phyloP scores from a whole-genome alignment of 2,888 invertebrate species.

The Metopia argyrocephala region DNA sequence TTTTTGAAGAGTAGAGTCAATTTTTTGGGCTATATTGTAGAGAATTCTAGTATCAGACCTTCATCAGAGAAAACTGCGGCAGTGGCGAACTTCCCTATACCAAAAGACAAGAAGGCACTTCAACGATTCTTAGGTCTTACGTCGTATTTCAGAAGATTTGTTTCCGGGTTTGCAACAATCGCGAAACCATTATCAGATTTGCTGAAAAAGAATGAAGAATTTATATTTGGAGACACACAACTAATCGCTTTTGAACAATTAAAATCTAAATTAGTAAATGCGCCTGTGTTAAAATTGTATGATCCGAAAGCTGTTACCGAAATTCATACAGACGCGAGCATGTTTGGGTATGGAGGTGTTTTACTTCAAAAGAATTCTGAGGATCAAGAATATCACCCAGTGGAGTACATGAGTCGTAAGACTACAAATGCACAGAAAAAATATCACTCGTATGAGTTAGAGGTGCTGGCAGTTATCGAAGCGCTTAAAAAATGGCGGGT shows the following conservation, averaged over 20 bases:
- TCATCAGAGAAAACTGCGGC: constrained; percentile 42
- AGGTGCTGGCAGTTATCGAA: constrained; percentile 29
- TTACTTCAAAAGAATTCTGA: not conserved
- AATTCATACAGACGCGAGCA: constrained; percentile 30
- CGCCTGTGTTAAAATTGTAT: constrained; percentile 19
- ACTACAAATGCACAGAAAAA: constrained; percentile 25
- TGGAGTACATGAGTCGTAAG: constrained; percentile 10
- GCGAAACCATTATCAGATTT: constrained; percentile 51
- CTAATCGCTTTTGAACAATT: constrained; percentile 12
- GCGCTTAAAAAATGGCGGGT: constrained; percentile 20
- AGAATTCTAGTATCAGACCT: constrained; percentile 45
- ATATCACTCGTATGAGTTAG: constrained; percentile 34
- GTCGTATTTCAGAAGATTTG: constrained; percentile 58
- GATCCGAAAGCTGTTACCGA: constrained; percentile 4
- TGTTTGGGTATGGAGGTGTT: constrained; percentile 10
- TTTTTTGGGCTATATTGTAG: constrained; percentile 55
- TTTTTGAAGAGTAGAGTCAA: constrained; percentile 52
- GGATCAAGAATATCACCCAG: constrained; percentile 5
- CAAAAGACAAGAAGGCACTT: not conserved
- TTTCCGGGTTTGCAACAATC: constrained; percentile 35
- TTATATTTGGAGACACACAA: constrained; percentile 64
- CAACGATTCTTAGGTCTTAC: constrained; percentile 39
- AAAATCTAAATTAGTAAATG: not conserved
- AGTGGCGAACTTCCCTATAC: constrained; percentile 42
- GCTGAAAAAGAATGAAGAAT: constrained; percentile 62